Percentiles rank a stretch among this genome's conserved stretches.
Conservation (phyloP, 2,888 invertebrate genomes). For the Ashinkailepas kermadecensis region DNA sequence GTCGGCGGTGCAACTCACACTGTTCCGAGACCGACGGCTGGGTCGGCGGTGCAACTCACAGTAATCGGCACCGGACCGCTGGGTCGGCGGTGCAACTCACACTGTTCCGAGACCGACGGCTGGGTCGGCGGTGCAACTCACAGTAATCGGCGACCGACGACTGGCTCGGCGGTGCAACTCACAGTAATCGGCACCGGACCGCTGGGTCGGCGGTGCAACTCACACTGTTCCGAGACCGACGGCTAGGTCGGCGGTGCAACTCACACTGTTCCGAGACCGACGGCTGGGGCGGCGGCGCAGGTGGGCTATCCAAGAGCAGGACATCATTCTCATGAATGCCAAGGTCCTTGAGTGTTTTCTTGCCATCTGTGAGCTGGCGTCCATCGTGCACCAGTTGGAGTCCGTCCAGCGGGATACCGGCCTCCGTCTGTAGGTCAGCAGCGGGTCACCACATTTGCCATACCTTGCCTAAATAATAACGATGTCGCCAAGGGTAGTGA, state of each 20-base stretch:
- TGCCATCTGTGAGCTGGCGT: constrained; percentile 71
- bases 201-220: too few species aligned
- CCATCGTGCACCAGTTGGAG: constrained; percentile 82
- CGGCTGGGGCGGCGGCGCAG: background rate
- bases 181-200: too few species aligned
- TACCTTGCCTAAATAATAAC: background rate
- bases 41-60: background rate
- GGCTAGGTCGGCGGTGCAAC: too few species aligned
- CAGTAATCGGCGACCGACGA: too few species aligned
- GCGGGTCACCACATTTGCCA: background rate
- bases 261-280: background rate
- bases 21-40: background rate
- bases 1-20: background rate
- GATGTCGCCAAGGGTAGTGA: background rate
- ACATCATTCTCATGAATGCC: constrained; percentile 85
- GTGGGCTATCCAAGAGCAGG: constrained; percentile 55
- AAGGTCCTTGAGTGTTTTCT: constrained; percentile 68
- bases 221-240: too few species aligned
- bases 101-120: too few species aligned
- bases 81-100: too few species aligned
- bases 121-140: too few species aligned
- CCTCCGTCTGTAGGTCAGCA: constrained; percentile 57
- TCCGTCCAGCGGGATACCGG: constrained; percentile 69
- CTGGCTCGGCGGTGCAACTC: too few species aligned
- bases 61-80: too few species aligned